These are phyloP conservation scores for Agrochola litura DNA, from an alignment of 2,888 invertebrate genomes.

Conservation along the genomic window DNA sequence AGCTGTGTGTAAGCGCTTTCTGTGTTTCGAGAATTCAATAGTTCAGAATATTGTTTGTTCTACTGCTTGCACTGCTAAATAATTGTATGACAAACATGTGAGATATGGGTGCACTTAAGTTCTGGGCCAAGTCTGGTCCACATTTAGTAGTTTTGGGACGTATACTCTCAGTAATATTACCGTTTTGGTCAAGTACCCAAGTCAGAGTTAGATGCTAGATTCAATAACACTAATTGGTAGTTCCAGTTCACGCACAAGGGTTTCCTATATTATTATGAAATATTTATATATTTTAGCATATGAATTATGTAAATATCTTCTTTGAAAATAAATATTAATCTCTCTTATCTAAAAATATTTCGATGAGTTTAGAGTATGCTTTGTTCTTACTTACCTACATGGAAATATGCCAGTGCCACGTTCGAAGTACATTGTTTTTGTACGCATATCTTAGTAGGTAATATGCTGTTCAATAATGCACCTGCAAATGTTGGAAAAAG, in stretches of 20 bases:
- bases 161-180: neutral
- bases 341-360: neutral
- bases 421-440: neutral
- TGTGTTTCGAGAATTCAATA: constrained; percentile 46
- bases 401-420: neutral
- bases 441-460: neutral
- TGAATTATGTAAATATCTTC: too few relatives aligned
- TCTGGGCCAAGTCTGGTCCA: too few relatives aligned
- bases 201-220: neutral
- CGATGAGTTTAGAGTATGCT: neutral
- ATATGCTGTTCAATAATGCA: neutral
- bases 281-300: too few relatives aligned
- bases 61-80: constrained; percentile 4
- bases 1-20: constrained; percentile 49
- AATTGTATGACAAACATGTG: constrained; percentile 12
- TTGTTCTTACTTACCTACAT: neutral
- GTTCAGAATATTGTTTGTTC: constrained; percentile 17
- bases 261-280: too few relatives aligned
- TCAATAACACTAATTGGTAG: neutral
- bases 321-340: too few relatives aligned
- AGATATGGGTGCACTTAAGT: neutral
- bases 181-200: neutral
- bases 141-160: neutral
- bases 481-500: neutral
- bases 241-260: too few relatives aligned